Base-by-base conservation (phyloP, 2,888 invertebrate genomes). In the Sycophila texana region DNA sequence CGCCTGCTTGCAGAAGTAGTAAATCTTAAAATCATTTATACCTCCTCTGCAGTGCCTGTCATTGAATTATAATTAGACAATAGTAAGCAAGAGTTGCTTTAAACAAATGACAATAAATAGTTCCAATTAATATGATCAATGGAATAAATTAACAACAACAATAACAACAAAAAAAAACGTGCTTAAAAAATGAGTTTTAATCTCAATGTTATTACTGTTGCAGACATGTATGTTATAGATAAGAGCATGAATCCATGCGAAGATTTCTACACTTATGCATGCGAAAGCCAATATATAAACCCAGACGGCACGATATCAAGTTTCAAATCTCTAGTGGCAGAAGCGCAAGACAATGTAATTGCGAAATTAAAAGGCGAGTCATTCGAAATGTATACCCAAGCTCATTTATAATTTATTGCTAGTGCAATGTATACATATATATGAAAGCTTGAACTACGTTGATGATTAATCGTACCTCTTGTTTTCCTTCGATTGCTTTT, bases 321-420 rank as follows among this genome's bases (percentile, higher is more conserved):
- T 65, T 79, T 74, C 60, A 79, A 74, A 66, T 79, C 71, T 55
- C 22, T 79, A n/a, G 71, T 79, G 18, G 79, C 74, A 3, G 60
- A 75, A 47, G 79, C 71, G 22, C 79, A 75, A 60, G 70, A 79
- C 60, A 79, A 75, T 30, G 66, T 79, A 1, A n/a, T 75, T 49
- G 57, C 74, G 22, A 79, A 75, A 75, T 70, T 79, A 26, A 79
- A 67, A 75, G 75, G 75, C 39, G 72, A 71, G 63, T 67, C 16
- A 18, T 20, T 51, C 16, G 18, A 4, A 26, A 16, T 60, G 13
- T 20, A 7, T 14, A 60, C 14, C 16, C 22, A 12, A 58, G 14
- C 58, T 4, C 22, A 58, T 20, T 22, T 58, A 39, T 39, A 39
- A 39, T 7, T 22, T 22, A 22, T 58, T 58, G 13, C 53, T 12